phyloP scores from a whole-genome alignment of 2,888 invertebrate species.

The Geotrupes spiniger region DNA sequence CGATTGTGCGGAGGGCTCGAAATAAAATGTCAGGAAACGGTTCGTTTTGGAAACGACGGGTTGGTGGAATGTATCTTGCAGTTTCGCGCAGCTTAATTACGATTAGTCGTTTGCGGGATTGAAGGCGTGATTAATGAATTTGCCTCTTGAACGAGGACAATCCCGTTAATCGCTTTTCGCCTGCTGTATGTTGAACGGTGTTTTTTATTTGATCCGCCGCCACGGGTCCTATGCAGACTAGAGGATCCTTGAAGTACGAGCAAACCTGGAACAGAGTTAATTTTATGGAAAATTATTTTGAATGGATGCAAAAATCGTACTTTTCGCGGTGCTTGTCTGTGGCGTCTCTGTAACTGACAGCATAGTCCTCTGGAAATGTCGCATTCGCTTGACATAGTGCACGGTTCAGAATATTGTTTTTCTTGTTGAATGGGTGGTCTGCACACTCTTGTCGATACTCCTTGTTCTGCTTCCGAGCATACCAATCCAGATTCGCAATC shows the following conservation, averaged over 20 bases:
- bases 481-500: conserved; percentile 82
- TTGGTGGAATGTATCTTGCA: conserved; percentile 4
- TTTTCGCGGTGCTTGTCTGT: conserved; percentile 81
- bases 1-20: conserved; percentile 23
- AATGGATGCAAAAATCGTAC: conserved; percentile 48
- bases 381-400: conserved; percentile 78
- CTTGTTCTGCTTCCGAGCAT: conserved; percentile 70
- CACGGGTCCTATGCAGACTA: conserved; percentile 83
- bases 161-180: conserved; percentile 74
- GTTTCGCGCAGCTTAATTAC: conserved; percentile 18
- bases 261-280: conserved; percentile 60
- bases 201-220: conserved; percentile 72
- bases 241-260: conserved; percentile 87
- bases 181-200: conserved; percentile 73
- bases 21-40: background rate
- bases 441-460: conserved; percentile 65
- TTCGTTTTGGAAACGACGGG: background rate
- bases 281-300: background rate
- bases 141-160: conserved; percentile 51
- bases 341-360: conserved; percentile 82
- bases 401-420: conserved; percentile 83
- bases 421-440: conserved; percentile 72
- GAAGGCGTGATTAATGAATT: conserved; percentile 42
- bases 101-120: conserved; percentile 8
- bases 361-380: conserved; percentile 82